Base-by-base conservation (phyloP, 2,888 invertebrate species). In the Nomada ruficornis region DNA sequence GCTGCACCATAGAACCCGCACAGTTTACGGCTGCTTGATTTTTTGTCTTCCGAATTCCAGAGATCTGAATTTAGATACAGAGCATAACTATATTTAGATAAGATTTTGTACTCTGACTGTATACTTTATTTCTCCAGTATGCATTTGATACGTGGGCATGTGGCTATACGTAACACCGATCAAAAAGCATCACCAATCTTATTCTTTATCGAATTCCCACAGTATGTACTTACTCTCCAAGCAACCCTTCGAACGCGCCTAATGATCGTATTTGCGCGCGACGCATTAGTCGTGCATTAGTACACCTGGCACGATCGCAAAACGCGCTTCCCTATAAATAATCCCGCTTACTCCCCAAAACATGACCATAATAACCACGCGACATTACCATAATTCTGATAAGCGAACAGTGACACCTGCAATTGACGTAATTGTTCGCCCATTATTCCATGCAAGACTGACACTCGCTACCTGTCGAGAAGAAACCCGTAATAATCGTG, bases 331-430 rank as follows among this genome's bases (percentile, higher is more conserved):
- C 70, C 72, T 79, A 76, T 86, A 87, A 88, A 88, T 88, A 88
- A 86, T 85, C 69, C 57, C 63, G 57, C 54, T 60, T 62, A 36
- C 50, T 47, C 52, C 70, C 83, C 68, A 73, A 84, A 82, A 82
- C 83, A 83, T 63, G 70, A 57, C 55, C 81, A 69, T 82, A 85
- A 80, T 78, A 71, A 75, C 79, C 75, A 68, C 52, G 29, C 60
- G 50, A 60, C 77, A 88, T 85, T 88, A 88, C 86, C 87, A 87
- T 88, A 88, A 88, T 84, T 84, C 73, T 82, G 80, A 85, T 83
- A 78, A 81, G 82, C 84, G 76, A 69, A 81, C 72, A 80, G 78
- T 84, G 85, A 80, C 84, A 80, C 77, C 63, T 82, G 88, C 85
- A 68, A 88, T 88, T 84, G 85, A 84, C 75, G 80, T 84, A 80